These are phyloP conservation scores for Linnaemya vulpina DNA, from an alignment of 2,888 invertebrate genomes.

Conservation along the genomic window DNA sequence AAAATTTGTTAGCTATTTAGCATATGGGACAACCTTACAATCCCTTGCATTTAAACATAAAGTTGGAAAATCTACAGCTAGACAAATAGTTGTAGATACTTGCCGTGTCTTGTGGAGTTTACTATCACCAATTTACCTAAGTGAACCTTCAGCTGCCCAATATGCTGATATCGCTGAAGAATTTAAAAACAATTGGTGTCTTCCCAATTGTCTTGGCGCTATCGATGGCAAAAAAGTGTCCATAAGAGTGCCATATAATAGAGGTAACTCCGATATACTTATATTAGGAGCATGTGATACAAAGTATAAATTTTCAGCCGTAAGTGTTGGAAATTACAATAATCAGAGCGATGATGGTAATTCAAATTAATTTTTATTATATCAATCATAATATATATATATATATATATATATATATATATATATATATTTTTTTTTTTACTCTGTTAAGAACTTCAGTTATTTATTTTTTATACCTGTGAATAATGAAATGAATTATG, in stretches of 20 bases:
- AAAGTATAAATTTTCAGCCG: slow-evolving; percentile 43
- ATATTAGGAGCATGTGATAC: slow-evolving; percentile 50
- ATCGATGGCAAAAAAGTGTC: slow-evolving; percentile 43
- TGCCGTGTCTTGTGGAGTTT: slow-evolving; percentile 39
- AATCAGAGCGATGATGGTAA: slow-evolving; percentile 37
- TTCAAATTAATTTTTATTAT: background rate
- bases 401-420: no score
- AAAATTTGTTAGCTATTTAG: slow-evolving; percentile 39
- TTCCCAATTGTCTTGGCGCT: slow-evolving; percentile 61
- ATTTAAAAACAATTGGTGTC: slow-evolving; percentile 55
- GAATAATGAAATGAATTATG: no score
- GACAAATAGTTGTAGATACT: slow-evolving; percentile 42
- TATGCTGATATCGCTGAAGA: slow-evolving; percentile 58
- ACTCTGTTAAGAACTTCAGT: no score
- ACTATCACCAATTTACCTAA: slow-evolving; percentile 41
- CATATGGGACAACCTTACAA: slow-evolving; percentile 40
- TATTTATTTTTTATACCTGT: no score
- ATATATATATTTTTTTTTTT: no score
- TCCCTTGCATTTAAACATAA: slow-evolving; percentile 52
- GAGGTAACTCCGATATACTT: slow-evolving; percentile 27
- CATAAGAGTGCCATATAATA: slow-evolving; percentile 52
- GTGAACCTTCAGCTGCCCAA: slow-evolving; percentile 36
- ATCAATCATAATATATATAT: background rate
- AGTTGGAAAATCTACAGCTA: slow-evolving; percentile 56
- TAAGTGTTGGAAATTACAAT: slow-evolving; percentile 25